These are phyloP conservation scores for Lycorma delicatula DNA, from an alignment of 1,140 invertebrate species.

Conservation along the genomic window DNA sequence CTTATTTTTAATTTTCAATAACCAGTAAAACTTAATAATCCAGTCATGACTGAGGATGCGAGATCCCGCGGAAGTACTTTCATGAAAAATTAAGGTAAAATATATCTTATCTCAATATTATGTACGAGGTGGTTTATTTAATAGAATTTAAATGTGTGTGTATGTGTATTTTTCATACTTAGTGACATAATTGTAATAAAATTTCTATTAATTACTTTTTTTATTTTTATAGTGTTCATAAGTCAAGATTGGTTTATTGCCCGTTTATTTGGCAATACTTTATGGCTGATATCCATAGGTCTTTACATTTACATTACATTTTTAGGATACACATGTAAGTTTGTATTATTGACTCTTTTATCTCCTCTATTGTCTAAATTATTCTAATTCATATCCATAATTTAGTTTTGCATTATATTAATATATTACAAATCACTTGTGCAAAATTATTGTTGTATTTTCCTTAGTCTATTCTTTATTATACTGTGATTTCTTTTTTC, in stretches of 20 bases:
- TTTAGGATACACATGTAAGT: slow-evolving; percentile 92
- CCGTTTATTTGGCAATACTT: slow-evolving; percentile 80
- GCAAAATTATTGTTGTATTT: too few species aligned
- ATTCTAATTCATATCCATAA: neutral
- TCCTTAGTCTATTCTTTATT: too few species aligned
- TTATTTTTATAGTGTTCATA: slow-evolving; percentile 60
- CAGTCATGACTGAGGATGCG: too few species aligned
- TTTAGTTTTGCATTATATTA: too few species aligned
- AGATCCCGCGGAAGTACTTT: too few species aligned
- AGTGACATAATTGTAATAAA: neutral
- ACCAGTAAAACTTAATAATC: too few species aligned
- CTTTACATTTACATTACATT: slow-evolving; percentile 99
- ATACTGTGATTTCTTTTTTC: too few species aligned
- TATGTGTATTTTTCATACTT: neutral
- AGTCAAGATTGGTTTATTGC: slow-evolving; percentile 65
- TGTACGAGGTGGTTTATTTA: neutral
- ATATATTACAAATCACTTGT: too few species aligned
- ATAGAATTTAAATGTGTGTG: neutral
- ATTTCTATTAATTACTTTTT: slow-evolving; percentile 18
- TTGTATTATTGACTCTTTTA: neutral
- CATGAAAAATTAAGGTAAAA: too few species aligned
- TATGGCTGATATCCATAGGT: slow-evolving; percentile 84
- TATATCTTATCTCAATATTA: neutral
- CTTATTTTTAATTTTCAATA: too few species aligned
- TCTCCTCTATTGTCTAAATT: neutral